phyloP scores from a whole-genome alignment of 2,888 invertebrate genomes.

The Drosophila nr. perissopoda region DNA sequence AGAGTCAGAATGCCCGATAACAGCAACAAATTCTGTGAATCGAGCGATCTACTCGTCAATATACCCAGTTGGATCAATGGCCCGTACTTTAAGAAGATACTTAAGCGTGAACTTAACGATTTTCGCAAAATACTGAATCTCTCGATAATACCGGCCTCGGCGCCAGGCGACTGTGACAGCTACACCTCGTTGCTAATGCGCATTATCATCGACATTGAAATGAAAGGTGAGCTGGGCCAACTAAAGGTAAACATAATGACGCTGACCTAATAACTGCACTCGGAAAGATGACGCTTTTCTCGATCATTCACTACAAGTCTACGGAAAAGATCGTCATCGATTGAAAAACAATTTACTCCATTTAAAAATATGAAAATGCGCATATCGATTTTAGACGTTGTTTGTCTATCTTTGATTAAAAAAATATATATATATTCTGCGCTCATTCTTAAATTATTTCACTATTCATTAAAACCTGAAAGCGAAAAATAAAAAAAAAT shows the following conservation, averaged over 20 bases:
- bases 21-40: conserved; percentile 68
- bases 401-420: background rate
- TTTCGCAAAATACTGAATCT: conserved; percentile 77
- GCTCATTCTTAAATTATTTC: background rate
- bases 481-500: background rate
- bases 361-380: background rate
- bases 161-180: conserved; percentile 83
- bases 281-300: background rate
- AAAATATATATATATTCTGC: background rate
- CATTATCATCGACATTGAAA: conserved; percentile 80
- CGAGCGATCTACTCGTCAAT: conserved; percentile 44
- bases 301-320: background rate
- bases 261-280: conserved; percentile 27
- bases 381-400: background rate
- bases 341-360: background rate
- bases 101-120: conserved; percentile 72
- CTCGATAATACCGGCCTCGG: conserved; percentile 77
- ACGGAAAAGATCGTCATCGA: background rate
- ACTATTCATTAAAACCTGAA: background rate
- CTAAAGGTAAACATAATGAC: conserved; percentile 20
- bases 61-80: conserved; percentile 81
- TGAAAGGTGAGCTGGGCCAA: conserved; percentile 75
- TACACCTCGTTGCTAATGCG: conserved; percentile 82
- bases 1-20: conserved; percentile 72
- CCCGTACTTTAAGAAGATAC: conserved; percentile 76